Conservation (phyloP, 2,113 vertebrate species). For the Marmota flaviventris region DNA sequence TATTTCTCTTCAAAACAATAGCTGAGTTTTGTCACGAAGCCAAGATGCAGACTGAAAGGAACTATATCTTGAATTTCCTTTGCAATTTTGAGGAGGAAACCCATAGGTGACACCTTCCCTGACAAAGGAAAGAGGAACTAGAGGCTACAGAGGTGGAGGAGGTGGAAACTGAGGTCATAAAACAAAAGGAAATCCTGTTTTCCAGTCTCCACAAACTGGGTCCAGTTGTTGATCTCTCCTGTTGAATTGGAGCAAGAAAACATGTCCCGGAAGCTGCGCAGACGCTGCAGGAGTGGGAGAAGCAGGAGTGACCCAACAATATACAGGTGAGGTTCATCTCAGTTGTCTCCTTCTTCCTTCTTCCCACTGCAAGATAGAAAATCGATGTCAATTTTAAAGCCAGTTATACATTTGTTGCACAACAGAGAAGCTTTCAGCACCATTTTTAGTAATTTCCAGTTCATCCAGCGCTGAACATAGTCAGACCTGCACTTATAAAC, state of each 20-base stretch:
- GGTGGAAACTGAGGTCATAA: not conserved
- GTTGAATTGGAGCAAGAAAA: not conserved
- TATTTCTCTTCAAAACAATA: conserved; percentile 71
- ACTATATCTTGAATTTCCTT: conserved; percentile 67
- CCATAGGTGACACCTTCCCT: conserved; percentile 45
- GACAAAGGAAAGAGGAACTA: conserved; percentile 63
- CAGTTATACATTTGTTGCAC: not conserved
- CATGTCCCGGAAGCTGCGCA: not conserved
- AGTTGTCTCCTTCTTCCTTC: conserved; percentile 6
- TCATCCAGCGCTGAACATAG: not conserved
- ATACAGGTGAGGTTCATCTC: not conserved
- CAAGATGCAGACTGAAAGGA: conserved; percentile 59
- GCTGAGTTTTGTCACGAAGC: conserved; percentile 58
- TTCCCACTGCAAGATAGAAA: not conserved
- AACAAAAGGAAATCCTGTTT: conserved; percentile 58
- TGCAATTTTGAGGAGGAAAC: conserved; percentile 62
- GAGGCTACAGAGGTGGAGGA: not conserved
- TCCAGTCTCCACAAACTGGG: not conserved
- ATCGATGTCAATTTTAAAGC: not conserved
- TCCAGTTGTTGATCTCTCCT: not conserved
- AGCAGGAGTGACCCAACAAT: not conserved
- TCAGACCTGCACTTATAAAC: not conserved
- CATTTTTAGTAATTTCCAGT: not conserved
- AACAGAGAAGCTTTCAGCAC: not conserved
- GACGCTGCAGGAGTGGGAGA: not conserved